These are phyloP conservation scores for Drymonia ruficornis DNA, from an alignment of 2,888 invertebrate genomes.

Conservation along the genomic window DNA sequence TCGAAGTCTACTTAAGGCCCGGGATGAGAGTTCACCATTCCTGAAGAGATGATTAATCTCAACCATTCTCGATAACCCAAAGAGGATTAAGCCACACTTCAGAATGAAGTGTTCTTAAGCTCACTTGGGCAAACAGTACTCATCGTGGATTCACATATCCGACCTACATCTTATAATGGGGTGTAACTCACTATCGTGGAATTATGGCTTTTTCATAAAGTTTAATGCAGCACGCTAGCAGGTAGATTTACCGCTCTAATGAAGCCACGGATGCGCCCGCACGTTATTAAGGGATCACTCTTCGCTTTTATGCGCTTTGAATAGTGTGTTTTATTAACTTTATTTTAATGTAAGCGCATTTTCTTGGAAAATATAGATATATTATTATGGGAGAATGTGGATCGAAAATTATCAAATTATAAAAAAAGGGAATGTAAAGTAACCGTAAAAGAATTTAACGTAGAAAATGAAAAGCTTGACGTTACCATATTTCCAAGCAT, in stretches of 20 bases:
- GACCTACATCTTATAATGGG: too few relatives aligned
- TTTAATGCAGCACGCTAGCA: conserved; percentile 35
- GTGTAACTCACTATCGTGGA: conserved; percentile 20
- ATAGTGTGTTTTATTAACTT: conserved; percentile 62
- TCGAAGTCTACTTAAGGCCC: too few relatives aligned
- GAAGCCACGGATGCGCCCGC: conserved; percentile 60
- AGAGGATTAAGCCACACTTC: too few relatives aligned
- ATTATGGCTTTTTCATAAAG: conserved; percentile 51
- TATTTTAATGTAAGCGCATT: conserved; percentile 49
- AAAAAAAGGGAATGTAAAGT: background rate
- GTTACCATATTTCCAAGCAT: background rate
- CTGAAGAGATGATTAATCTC: background rate
- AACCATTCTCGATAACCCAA: too few relatives aligned
- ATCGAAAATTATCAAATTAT: background rate
- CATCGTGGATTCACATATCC: too few relatives aligned
- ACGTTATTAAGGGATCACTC: conserved; percentile 67
- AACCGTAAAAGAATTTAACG: background rate
- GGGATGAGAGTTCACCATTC: background rate
- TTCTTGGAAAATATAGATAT: conserved; percentile 19
- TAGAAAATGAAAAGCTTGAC: too few relatives aligned
- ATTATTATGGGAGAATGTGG: background rate
- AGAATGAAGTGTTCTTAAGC: too few relatives aligned
- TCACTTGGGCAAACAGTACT: too few relatives aligned
- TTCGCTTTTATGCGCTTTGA: conserved; percentile 53
- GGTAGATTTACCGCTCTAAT: conserved; percentile 55